Conservation (phyloP, 1,140 invertebrate genomes). For the Muscidifurax raptorellus region DNA sequence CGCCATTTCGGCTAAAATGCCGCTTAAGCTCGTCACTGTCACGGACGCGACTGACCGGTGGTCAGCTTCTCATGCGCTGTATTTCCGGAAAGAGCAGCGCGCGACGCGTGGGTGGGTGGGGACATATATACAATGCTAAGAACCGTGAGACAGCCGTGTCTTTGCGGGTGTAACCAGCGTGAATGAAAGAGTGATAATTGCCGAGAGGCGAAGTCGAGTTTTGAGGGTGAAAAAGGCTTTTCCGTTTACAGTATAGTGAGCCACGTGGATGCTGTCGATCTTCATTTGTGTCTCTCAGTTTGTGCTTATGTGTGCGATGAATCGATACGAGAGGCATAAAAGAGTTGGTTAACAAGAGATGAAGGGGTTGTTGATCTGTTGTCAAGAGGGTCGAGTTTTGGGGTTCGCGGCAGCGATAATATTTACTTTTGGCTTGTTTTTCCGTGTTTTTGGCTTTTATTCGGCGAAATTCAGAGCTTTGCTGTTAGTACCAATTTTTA, state of each 20-base stretch:
- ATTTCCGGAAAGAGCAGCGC: not conserved
- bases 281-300: not conserved
- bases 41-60: not conserved
- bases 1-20: conserved; percentile 1
- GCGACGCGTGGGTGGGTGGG: too few species aligned
- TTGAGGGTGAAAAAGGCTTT: conserved; percentile 15
- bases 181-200: not conserved
- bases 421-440: conserved; percentile 15
- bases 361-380: not conserved
- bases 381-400: not conserved
- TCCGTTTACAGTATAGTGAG: not conserved
- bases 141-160: conserved; percentile 32
- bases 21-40: not conserved
- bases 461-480: not conserved
- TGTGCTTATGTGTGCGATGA: not conserved
- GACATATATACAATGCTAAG: not conserved
- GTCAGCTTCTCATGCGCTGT: conserved; percentile 21
- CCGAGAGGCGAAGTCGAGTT: not conserved
- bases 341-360: not conserved
- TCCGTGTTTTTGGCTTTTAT: not conserved
- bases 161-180: not conserved
- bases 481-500: not conserved
- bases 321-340: not conserved
- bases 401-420: not conserved
- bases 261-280: conserved; percentile 30